Evolutionary conservation across 2,113 vertebrate species (phyloP), one percentile per base, ranked within the genome.

Genomic region (Diphyllodes magnificus): DNA sequence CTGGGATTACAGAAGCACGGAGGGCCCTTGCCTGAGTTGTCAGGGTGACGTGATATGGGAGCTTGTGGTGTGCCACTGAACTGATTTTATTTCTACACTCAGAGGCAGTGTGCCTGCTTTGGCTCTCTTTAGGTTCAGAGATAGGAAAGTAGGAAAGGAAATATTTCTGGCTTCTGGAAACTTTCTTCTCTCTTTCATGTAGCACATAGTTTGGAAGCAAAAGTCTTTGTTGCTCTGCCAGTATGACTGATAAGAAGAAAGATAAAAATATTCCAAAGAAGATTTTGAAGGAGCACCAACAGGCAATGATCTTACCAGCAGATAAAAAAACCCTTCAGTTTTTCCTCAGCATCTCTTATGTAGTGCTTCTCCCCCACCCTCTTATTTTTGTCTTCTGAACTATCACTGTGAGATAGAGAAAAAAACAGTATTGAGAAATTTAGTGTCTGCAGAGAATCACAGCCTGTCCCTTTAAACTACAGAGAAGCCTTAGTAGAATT

Each of bases 401-500:
- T 81, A 57, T 90, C 44, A 25, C 64, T 44, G 30, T 1, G 2
- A 95, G 77, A 88, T 82, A 77, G 61, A 82, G 64, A 56, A 69
- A 42, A 35, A 83, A 83, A 9, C 22, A 37, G 23, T 75, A 50
- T 47, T 81, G 88, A 93, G 88, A 92, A 93, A 82, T 75, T n/a
- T 24, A 44, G 18, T 61, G 69, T 84, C 65, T 94, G 85, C 59
- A 61, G 44, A 86, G 71, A 92, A 95, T 82, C 85, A 69, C 77
- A 91, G 86, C 51, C 57, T 92, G 92, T 79, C 81, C 88, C 93
- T 97, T 96, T 96, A 97, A 97, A 93, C 85, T 82, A 73, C 71
- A 92, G 88, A 95, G 81, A 95, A 91, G 95, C 90, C 70, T 94
- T 92, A 80, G 90, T 94, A 90, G 95, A 94, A 96, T 96, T 96